Evolutionary conservation across 35 echinoderm and acorn worm genomes (phyloP), one percentile per base, ranked within the genome.

Genomic region (Patiria miniata): DNA sequence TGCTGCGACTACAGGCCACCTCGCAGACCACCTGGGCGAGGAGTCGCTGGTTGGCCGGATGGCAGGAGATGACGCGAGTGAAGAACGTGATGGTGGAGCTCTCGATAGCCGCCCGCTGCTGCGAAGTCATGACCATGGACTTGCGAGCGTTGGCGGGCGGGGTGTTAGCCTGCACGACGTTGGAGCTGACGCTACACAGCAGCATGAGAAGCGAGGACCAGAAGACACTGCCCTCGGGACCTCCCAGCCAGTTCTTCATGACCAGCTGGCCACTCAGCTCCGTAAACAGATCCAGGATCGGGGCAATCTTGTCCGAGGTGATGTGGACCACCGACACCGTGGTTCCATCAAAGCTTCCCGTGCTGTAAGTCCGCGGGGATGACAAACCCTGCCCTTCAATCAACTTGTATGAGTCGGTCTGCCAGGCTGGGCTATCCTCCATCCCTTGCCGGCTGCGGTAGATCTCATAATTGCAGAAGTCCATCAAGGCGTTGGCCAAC

Each of bases 21-120:
- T 99, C 96, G 57, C 96, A 99, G 33, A 99, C 89, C 22, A 95
- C 93, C 82, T 94, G 89, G 33, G 96, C 96, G 53, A 94, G 83
- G 37, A 95, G 80, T 57, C 91, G 91, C 83, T 99, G 96, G 68
- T 99, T 99, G 78, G 61, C 68, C 6, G 93, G 79, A 80, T 99
- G 96, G 38, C 92, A 94, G 0, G 86, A 81, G 81, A 93, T 99
- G 61, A 86, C 86, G 32, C 83, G 84, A 14, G 69, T 50, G 87
- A 95, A 95, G 93, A 94, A 99, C 5, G 86, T 83, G 57, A 99
- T 88, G 78, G 93, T 91, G 34, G 96, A 86, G 2, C 85, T 87
- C 80, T 99, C 96, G 26, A 99, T 81, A 40, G 92, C 47, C 44
- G 93, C 83, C 39, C 93, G 52, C 68, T 99, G 93, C 22, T 86